phyloP scores from a whole-genome alignment of 2,888 invertebrate species.

The Microplitis manilae region DNA sequence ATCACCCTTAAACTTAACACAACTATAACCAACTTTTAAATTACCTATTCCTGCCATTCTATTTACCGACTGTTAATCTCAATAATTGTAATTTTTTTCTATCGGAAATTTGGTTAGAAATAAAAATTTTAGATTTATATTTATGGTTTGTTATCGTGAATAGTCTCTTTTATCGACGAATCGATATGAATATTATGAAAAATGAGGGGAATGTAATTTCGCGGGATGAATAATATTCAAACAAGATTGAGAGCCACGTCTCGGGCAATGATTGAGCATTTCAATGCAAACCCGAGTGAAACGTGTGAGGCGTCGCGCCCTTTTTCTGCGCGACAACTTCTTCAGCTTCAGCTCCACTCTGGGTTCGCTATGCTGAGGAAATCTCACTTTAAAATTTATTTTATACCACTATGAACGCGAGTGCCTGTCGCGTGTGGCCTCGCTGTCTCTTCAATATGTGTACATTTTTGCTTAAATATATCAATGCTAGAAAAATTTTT shows the following conservation, averaged over 20 bases:
- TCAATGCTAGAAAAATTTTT: background rate
- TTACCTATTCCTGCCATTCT: background rate
- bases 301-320: slow-evolving; percentile 9
- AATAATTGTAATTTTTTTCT: background rate
- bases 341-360: slow-evolving; percentile 5
- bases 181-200: slow-evolving; percentile 9
- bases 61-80: background rate
- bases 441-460: background rate
- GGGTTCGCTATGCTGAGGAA: background rate
- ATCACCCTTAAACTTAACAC: slow-evolving; percentile 52
- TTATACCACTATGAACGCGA: background rate
- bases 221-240: slow-evolving; percentile 17
- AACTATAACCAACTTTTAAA: background rate
- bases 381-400: slow-evolving; percentile 27
- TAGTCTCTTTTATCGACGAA: background rate
- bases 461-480: background rate
- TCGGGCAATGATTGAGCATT: slow-evolving; percentile 25
- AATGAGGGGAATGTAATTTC: slow-evolving; percentile 13
- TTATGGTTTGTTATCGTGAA: background rate
- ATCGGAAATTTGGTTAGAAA: background rate
- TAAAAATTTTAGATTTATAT: background rate
- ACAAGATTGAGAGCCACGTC: slow-evolving; percentile 20
- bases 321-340: slow-evolving; percentile 5
- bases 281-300: slow-evolving; percentile 19
- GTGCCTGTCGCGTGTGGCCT: background rate